Evolutionary conservation across 2,113 vertebrate genomes (phyloP).

Genomic region (Lepus europaeus): DNA sequence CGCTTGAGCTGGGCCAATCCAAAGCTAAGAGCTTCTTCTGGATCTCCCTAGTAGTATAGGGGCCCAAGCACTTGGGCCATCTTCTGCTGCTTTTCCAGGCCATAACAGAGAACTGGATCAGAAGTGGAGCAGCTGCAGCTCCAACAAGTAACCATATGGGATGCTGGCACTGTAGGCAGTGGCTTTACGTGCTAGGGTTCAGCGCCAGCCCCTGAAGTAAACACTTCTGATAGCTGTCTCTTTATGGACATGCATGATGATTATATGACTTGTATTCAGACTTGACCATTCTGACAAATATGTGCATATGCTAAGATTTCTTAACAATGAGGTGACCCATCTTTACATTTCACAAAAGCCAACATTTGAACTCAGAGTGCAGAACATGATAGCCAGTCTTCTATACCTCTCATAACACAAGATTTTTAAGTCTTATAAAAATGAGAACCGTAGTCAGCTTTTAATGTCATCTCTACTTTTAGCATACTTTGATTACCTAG

Average conservation of each 20-base stretch:
- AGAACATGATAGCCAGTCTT: slow-evolving; percentile 12
- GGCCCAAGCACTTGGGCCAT: no score
- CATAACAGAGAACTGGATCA: no score
- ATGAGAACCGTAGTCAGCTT: not conserved
- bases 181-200: no score
- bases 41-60: no score
- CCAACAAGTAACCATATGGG: no score
- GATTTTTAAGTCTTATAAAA: slow-evolving; percentile 46
- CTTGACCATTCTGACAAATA: slow-evolving; percentile 14
- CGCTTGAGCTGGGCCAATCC: no score
- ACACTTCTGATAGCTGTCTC: no score
- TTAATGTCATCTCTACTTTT: slow-evolving; percentile 40
- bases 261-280: not conserved
- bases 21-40: no score
- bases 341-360: not conserved
- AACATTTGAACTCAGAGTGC: slow-evolving; percentile 34
- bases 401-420: not conserved
- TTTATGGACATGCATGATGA: not conserved
- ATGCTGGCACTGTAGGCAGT: no score
- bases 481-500: not conserved
- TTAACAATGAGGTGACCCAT: slow-evolving; percentile 8
- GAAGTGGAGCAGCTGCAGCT: no score
- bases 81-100: no score
- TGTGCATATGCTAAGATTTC: not conserved
- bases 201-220: no score